Evolutionary conservation across 2,797 vertebrate genomes (phyloP).

Genomic region (Yasuhikotakia modesta): DNA sequence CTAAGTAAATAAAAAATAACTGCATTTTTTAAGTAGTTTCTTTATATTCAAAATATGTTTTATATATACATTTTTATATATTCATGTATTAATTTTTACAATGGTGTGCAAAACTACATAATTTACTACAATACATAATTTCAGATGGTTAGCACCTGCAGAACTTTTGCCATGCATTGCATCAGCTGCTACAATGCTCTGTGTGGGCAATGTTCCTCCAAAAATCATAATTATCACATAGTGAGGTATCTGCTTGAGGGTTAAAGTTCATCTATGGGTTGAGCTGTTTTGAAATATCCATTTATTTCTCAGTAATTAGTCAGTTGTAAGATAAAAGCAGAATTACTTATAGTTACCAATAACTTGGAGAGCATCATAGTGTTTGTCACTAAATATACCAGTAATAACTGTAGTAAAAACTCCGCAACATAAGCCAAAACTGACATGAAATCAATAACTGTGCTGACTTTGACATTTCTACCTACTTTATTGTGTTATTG

Average conservation of each 20-base stretch:
- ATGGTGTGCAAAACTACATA: neutral
- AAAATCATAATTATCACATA: neutral
- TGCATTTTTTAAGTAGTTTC: too few species aligned
- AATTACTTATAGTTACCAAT: neutral
- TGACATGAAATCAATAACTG: neutral
- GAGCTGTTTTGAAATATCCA: neutral
- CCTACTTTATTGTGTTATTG: neutral
- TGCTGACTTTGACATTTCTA: neutral
- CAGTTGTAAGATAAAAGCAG: neutral
- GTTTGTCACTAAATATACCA: neutral
- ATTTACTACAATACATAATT: too few species aligned
- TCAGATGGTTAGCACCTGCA: constrained; percentile 21
- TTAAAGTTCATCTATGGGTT: neutral
- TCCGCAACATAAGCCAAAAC: constrained; percentile 5
- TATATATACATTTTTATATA: too few species aligned
- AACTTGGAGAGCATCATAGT: neutral
- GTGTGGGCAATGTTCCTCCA: too few species aligned
- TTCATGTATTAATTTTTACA: neutral
- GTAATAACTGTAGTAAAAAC: neutral
- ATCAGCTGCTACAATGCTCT: too few species aligned
- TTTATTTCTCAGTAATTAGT: neutral
- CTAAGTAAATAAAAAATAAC: too few species aligned
- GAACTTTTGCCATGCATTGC: neutral
- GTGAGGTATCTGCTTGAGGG: too few species aligned
- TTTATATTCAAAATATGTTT: too few species aligned